Evolutionary conservation across 2,888 invertebrate genomes (phyloP).

Genomic region (Hoplodrina blanda): DNA sequence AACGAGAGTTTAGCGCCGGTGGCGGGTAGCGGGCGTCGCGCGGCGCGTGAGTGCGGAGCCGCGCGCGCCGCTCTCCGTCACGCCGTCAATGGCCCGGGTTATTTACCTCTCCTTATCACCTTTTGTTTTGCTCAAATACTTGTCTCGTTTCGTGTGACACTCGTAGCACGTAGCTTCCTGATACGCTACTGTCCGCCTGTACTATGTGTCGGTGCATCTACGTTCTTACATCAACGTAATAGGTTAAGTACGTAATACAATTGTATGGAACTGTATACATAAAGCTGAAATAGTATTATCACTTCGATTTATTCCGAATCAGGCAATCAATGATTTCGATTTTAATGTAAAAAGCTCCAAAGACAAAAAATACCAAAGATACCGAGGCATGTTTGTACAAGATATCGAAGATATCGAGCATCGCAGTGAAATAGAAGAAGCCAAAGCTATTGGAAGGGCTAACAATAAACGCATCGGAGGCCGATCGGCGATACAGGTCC

Average conservation of each 20-base stretch:
- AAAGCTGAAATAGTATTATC: background rate
- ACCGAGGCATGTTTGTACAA: conserved; percentile 77
- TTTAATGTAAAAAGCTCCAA: conserved; percentile 37
- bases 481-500: conserved; percentile 90
- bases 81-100: conserved; percentile 89
- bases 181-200: conserved; percentile 63
- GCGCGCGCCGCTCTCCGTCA: conserved; percentile 71
- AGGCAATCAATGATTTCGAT: conserved; percentile 25
- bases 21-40: conserved; percentile 60
- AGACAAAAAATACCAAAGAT: conserved; percentile 62
- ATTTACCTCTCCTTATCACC: conserved; percentile 90
- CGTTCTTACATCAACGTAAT: conserved; percentile 9
- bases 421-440: conserved; percentile 85
- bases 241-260: conserved; percentile 2
- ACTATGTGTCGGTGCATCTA: conserved; percentile 33
- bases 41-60: conserved; percentile 61
- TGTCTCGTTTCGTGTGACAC: conserved; percentile 76
- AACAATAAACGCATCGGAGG: conserved; percentile 88
- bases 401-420: conserved; percentile 82
- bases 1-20: conserved; percentile 69
- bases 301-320: conserved; percentile 10
- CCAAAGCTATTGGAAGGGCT: conserved; percentile 82
- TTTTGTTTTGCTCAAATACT: conserved; percentile 89
- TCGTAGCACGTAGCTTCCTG: conserved; percentile 75
- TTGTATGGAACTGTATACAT: background rate